A percentile compares a stretch with the other conserved stretches of the same genome.
These are phyloP conservation scores for Aphidius gifuensis DNA, from an alignment of 1,140 invertebrate species.

Conservation along the genomic window DNA sequence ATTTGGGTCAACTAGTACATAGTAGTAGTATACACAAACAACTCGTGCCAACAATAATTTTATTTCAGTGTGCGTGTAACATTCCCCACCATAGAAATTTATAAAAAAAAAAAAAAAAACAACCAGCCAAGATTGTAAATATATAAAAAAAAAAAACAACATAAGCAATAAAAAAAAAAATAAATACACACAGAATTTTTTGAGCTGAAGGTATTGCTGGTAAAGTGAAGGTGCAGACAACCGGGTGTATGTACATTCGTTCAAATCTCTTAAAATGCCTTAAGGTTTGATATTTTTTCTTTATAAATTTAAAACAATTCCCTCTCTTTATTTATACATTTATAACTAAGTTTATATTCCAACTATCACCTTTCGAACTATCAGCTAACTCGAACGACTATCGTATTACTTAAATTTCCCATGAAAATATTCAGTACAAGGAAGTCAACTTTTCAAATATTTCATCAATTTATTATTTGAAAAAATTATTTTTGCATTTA, in stretches of 20 bases:
- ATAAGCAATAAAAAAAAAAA: no score
- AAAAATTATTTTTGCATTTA: no score
- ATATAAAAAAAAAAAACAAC: no score
- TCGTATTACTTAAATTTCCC: no score
- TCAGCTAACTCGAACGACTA: background rate
- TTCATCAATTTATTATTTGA: no score
- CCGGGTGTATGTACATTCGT: slow-evolving; percentile 1
- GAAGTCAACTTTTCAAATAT: no score
- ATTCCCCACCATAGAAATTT: background rate
- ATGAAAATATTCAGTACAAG: no score
- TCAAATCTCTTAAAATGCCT: background rate
- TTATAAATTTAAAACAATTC: slow-evolving; percentile 7
- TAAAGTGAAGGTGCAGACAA: slow-evolving; percentile 36
- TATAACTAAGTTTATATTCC: slow-evolving; percentile 1
- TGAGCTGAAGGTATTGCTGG: no score
- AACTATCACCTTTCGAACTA: slow-evolving; percentile 10
- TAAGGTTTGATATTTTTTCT: no score
- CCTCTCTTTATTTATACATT: slow-evolving; percentile 4
- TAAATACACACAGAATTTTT: no score
- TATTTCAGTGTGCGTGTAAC: background rate
- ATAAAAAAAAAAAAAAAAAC: background rate
- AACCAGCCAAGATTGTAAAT: no score
- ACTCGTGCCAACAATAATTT: background rate
- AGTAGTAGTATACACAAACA: slow-evolving; percentile 35
- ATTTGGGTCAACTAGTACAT: slow-evolving; percentile 46